Evolutionary conservation across 2,113 vertebrate genomes (phyloP).

Genomic region (Todiramphus chloris): DNA sequence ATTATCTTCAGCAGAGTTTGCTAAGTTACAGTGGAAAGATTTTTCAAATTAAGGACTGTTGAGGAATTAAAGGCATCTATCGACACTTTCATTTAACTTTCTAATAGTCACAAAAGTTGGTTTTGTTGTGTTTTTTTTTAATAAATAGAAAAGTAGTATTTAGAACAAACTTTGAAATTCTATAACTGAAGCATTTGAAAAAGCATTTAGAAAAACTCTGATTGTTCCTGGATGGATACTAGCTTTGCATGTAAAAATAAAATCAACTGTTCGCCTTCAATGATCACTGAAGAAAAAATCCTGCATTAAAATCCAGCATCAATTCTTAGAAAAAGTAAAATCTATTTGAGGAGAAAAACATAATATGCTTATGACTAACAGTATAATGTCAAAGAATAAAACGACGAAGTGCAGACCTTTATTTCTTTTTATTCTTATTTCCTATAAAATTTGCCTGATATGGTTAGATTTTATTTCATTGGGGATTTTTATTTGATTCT

Average conservation of each 20-base stretch:
- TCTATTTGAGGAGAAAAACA: background rate
- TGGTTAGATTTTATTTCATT: too few species aligned
- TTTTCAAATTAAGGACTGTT: background rate
- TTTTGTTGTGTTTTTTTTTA: background rate
- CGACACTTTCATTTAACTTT: background rate
- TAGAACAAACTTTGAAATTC: background rate
- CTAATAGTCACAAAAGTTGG: background rate
- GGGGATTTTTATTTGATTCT: too few species aligned
- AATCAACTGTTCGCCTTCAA: background rate
- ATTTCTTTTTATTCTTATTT: too few species aligned
- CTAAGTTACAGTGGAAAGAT: background rate
- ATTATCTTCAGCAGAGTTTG: conserved; percentile 20
- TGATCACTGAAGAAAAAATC: background rate
- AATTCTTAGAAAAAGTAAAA: background rate
- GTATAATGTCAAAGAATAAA: background rate
- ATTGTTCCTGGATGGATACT: background rate
- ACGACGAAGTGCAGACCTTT: background rate
- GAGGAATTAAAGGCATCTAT: background rate
- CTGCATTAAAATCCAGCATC: background rate
- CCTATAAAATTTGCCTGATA: too few species aligned
- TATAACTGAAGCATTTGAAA: background rate
- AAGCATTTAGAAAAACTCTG: background rate
- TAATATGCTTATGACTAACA: background rate
- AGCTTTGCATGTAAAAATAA: background rate
- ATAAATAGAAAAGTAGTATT: background rate